Base-by-base conservation (phyloP, 1,140 invertebrate species). In the Hylyphantes graminicola region DNA sequence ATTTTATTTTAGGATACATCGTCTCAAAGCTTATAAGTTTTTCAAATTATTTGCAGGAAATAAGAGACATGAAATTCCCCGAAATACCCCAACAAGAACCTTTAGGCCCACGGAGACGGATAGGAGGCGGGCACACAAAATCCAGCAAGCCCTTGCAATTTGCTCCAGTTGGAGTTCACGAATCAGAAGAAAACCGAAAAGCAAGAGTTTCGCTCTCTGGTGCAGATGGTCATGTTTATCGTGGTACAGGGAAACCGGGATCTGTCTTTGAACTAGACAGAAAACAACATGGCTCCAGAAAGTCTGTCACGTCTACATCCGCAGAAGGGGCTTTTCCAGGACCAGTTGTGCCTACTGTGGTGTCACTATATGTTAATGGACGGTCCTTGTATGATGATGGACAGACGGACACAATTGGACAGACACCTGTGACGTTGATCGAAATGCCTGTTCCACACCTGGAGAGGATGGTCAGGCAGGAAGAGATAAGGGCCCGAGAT, bases 41-140 rank as follows among this genome's bases (percentile, higher is more conserved):
- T n/a, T 35, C 35, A 35, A 35, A 2, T 35, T 2, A 35, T 15
- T 61, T 64, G 17, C 15, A 78, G 75, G 75, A 78, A 78, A 64
- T 78, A 11, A 10, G 61, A 12, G 63, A 78, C 51, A 64, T 78
- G 75, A 17, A 17, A 2, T 78, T 65, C 17, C 63, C 63, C 8
- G 50, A 17, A 59, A n/a, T 55, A 19, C 50, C 75, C 17, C 21
- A 17, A 19, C 50, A 50, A 53, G 75, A 78, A 13, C 19, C 55
- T 0, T 78, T 53, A 11, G 63, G 63, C 4, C 75, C 75, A 8
- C 9, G 10, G 6, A 48, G 75, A 7, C 48, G 75, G 0, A 50
- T 78, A 0, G 75, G 75, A 7, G 75, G 75, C 7, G 63, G 21
- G 10, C 67, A 78, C 15, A 78, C 75, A 10, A 72, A 67, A 67